Base-by-base conservation (phyloP, 2,888 invertebrate species). In the Leptinotarsa haldemani region DNA sequence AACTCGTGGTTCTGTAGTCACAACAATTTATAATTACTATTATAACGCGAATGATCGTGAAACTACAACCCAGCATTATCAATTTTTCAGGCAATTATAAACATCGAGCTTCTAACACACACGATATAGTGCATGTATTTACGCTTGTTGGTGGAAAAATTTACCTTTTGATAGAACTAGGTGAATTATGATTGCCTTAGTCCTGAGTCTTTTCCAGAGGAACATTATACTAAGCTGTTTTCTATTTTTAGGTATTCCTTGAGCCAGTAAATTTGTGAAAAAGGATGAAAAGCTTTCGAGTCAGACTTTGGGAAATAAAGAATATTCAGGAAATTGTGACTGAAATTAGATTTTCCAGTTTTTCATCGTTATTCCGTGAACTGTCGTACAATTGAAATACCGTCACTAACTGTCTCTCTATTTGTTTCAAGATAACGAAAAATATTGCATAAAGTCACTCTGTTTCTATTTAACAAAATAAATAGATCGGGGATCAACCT, bases 71-170 rank as follows among this genome's bases (percentile, higher is more conserved):
- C 64, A 46, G 52, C 48, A 65, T 70, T 70, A 70, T 50, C 52
- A 64, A 70, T 70, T 70, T 64, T 70, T 70, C 70, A 70, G 52
- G 70, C 70, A 64, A 70, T 70, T 65, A 70, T 53, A 25, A 65
- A 52, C 20, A 52, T 53, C 50, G 40, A 65, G 48, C 70, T 64
- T 40, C 2, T 52, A 70, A 65, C 46, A 20, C 18, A 65, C 70
- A 65, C 63, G 70, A 64, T 22, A 70, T 53, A 50, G 53, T 70
- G 65, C 70, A 65, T 58, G 18, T 58, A 22, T 58, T 15, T 15
- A 20, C 20, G 15, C 25, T 4, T 25, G 3, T 58, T 20, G 15
- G 22, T 15, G 25, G 16, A 13, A 15, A 12, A 58, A 22, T 4
- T 15, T 18, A 9, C 4, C 0, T 18, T 52, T 50, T 16, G 4